Evolutionary conservation across 92 coral and sea anemone species (phyloP).

Genomic region (Zoanthus gigantus): DNA sequence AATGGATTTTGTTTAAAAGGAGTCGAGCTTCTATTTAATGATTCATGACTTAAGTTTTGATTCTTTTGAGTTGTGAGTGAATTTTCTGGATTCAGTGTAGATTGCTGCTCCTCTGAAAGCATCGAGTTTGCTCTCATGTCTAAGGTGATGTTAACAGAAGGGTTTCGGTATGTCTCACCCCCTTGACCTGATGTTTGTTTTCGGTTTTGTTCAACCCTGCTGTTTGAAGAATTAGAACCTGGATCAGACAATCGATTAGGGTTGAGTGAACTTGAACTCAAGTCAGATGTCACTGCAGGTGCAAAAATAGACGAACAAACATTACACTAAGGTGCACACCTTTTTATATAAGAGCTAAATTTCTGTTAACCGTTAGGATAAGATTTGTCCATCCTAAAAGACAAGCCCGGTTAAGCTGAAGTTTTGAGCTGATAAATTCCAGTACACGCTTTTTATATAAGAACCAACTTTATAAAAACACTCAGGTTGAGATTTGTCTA

Average conservation of each 20-base stretch:
- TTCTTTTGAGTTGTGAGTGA: not conserved
- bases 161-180: not conserved
- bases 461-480: not conserved
- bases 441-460: too few relatives aligned
- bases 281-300: not conserved
- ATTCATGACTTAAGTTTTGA: not conserved
- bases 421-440: too few relatives aligned
- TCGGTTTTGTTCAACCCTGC: not conserved
- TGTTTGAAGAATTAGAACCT: not conserved
- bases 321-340: too few relatives aligned
- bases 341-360: not conserved
- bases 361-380: not conserved
- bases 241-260: not conserved
- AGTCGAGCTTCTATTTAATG: not conserved
- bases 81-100: not conserved
- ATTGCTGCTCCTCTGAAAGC: conserved; percentile 1
- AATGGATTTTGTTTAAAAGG: conserved; percentile 12
- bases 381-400: not conserved
- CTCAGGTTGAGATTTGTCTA: not conserved
- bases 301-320: not conserved
- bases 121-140: conserved; percentile 8
- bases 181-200: not conserved
- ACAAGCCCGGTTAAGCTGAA: too few relatives aligned
- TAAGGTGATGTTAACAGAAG: not conserved
- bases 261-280: not conserved